Evolutionary conservation across 2,888 invertebrate genomes (phyloP).

Genomic region (Pemphredon lugubris): DNA sequence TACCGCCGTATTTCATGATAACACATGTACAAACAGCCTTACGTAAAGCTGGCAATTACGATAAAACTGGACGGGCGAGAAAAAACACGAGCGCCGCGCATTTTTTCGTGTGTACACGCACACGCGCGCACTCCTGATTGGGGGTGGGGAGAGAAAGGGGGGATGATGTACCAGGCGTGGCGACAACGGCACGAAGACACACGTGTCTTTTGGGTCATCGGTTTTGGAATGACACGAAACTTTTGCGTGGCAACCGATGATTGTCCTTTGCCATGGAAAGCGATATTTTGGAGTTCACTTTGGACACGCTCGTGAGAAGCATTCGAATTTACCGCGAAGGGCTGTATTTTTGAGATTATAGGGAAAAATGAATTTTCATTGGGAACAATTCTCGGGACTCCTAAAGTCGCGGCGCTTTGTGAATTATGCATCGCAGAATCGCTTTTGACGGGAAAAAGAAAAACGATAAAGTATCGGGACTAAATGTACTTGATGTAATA

Average conservation of each 20-base stretch:
- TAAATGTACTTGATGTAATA: too few relatives aligned
- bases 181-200: constrained; percentile 20
- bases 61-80: constrained; percentile 76
- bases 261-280: too few relatives aligned
- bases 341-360: too few relatives aligned
- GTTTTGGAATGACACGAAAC: constrained; percentile 22
- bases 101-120: constrained; percentile 56
- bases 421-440: too few relatives aligned
- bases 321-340: too few relatives aligned
- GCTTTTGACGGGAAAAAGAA: too few relatives aligned
- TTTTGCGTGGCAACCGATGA: constrained; percentile 31
- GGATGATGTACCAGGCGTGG: constrained; percentile 25
- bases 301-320: too few relatives aligned
- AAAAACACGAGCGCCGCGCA: constrained; percentile 61
- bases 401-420: too few relatives aligned
- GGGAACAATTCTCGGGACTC: too few relatives aligned
- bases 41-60: constrained; percentile 79
- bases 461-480: too few relatives aligned
- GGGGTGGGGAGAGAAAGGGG: constrained; percentile 6
- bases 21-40: constrained; percentile 80
- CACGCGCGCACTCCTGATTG: not conserved
- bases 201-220: constrained; percentile 61
- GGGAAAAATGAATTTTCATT: too few relatives aligned
- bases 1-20: constrained; percentile 80
- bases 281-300: too few relatives aligned